Conservation (phyloP, 64 coral and sea anemone genomes). For the Acropora tenuis region DNA sequence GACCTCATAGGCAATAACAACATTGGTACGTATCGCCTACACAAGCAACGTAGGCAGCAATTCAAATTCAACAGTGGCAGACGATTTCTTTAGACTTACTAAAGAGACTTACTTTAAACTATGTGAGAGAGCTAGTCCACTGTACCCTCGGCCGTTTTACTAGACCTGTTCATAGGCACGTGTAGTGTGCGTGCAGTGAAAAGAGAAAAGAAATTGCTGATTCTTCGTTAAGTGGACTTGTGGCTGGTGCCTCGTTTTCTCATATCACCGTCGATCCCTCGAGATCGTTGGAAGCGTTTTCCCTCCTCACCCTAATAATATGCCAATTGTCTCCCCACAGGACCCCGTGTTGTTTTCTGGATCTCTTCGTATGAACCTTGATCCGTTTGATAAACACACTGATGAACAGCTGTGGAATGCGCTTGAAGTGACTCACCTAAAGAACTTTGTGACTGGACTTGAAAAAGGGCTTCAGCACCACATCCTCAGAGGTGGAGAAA, state of each 20-base stretch:
- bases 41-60: background rate
- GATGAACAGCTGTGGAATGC: conserved; percentile 85
- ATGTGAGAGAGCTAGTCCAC: no score
- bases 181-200: background rate
- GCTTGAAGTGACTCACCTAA: conserved; percentile 79
- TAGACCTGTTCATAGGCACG: background rate
- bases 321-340: conserved; percentile 22
- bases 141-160: no score
- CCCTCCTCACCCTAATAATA: background rate
- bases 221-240: background rate
- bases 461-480: conserved; percentile 54
- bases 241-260: background rate
- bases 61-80: background rate
- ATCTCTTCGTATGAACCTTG: conserved; percentile 79
- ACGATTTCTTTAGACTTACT: no score
- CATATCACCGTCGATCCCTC: background rate
- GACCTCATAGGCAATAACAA: conserved; percentile 63
- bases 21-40: background rate
- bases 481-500: conserved; percentile 80
- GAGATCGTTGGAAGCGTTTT: background rate
- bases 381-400: conserved; percentile 75
- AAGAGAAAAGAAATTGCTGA: background rate
- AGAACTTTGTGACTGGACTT: conserved; percentile 71
- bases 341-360: conserved; percentile 92
- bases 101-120: background rate